Conservation (phyloP, 2,888 invertebrate species). For the Odontocerum albicorne region DNA sequence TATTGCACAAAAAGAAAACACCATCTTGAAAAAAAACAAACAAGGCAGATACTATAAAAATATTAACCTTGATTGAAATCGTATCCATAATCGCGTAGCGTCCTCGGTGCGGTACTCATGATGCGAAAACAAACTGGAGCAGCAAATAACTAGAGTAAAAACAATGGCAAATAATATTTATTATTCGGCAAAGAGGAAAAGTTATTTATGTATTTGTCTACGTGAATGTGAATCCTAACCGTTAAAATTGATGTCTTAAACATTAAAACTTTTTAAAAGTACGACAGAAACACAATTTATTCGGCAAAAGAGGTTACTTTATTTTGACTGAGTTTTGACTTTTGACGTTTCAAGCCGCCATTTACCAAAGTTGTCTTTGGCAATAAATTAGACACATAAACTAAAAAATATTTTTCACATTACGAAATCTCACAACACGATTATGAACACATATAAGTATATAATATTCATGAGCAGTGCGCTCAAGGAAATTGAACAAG, state of each 20-base stretch:
- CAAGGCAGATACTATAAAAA: not conserved
- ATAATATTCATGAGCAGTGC: too few species aligned
- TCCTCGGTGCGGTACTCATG: slow-evolving; percentile 40
- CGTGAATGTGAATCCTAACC: slow-evolving; percentile 9
- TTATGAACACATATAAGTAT: too few species aligned
- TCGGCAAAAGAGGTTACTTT: too few species aligned
- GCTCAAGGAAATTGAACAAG: too few species aligned
- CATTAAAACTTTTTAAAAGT: too few species aligned
- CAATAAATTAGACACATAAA: too few species aligned
- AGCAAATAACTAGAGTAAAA: slow-evolving; percentile 12
- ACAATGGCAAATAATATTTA: slow-evolving; percentile 4
- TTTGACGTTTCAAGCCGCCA: too few species aligned
- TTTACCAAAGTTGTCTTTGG: too few species aligned
- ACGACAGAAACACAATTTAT: too few species aligned
- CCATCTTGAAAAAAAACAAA: not conserved
- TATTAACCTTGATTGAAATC: slow-evolving; percentile 55
- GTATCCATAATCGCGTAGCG: slow-evolving; percentile 58
- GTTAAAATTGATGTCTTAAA: slow-evolving; percentile 3
- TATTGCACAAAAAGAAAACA: not conserved
- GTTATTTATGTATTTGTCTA: not conserved
- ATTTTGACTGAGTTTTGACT: too few species aligned
- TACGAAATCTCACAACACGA: too few species aligned
- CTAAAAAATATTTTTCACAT: too few species aligned
- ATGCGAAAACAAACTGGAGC: slow-evolving; percentile 22
- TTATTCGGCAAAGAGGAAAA: not conserved